Conservation (phyloP, 2,888 invertebrate species). For the Bembecia ichneumoniformis region DNA sequence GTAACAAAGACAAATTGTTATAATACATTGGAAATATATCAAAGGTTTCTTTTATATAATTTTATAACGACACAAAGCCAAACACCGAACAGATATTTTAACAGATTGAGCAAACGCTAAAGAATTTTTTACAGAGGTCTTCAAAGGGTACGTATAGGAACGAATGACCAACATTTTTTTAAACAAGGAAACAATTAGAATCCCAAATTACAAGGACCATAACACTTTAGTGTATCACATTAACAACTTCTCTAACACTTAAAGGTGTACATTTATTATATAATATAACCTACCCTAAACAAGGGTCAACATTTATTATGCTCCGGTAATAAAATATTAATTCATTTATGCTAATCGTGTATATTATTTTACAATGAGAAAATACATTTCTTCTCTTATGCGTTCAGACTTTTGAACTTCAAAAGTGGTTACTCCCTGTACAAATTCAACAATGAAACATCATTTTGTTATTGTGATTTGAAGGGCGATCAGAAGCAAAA, state of each 20-base stretch:
- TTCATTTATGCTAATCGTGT: constrained; percentile 64
- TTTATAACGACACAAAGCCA: not conserved
- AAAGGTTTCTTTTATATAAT: no score
- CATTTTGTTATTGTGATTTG: constrained; percentile 70
- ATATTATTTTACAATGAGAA: constrained; percentile 67
- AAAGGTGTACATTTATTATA: constrained; percentile 37
- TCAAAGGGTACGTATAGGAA: constrained; percentile 59
- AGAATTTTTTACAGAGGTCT: constrained; percentile 18
- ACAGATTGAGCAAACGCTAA: constrained; percentile 63
- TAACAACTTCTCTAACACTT: constrained; percentile 56
- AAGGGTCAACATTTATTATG: constrained; percentile 58
- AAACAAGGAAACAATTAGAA: constrained; percentile 48
- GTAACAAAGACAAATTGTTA: no score
- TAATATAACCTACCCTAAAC: constrained; percentile 42
- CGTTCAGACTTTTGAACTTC: constrained; percentile 70
- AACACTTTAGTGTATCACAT: constrained; percentile 61
- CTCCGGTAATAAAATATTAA: constrained; percentile 66
- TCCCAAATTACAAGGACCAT: constrained; percentile 39
- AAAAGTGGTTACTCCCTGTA: constrained; percentile 66
- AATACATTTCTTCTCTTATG: constrained; percentile 53
- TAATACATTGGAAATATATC: no score
- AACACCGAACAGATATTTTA: constrained; percentile 19
- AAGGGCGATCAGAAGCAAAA: constrained; percentile 25
- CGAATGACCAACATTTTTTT: constrained; percentile 44
- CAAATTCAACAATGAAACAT: constrained; percentile 64